These are phyloP conservation scores for Dryoscopus gambensis DNA, from an alignment of 2,113 vertebrate species.

Conservation along the genomic window DNA sequence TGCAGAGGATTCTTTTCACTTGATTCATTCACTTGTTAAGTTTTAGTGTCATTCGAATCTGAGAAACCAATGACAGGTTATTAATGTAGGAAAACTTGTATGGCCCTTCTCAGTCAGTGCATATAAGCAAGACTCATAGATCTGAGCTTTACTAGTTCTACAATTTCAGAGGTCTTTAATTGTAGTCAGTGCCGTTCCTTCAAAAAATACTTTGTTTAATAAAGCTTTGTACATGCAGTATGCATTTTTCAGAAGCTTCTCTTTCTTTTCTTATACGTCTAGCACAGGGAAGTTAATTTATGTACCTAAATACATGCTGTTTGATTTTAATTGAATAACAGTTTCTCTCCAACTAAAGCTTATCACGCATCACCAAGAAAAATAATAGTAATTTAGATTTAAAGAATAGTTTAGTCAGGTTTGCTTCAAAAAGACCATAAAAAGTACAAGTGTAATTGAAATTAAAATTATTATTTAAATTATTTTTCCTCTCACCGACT, in stretches of 20 bases:
- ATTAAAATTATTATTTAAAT: background rate
- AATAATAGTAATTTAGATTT: background rate
- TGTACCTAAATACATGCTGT: background rate
- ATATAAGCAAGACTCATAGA: background rate
- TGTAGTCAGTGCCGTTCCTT: background rate
- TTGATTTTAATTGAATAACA: conserved; percentile 3
- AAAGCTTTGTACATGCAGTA: background rate
- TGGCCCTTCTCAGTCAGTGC: background rate
- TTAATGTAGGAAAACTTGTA: background rate
- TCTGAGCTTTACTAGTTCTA: background rate
- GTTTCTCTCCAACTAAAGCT: background rate
- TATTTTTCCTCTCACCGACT: background rate
- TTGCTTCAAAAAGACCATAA: background rate
- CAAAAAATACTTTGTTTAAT: background rate
- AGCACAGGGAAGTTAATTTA: background rate
- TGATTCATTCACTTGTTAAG: rapidly evolving
- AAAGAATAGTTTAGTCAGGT: background rate
- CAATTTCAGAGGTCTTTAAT: background rate
- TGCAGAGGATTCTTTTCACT: background rate
- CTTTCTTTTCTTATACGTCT: background rate
- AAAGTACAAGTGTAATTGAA: background rate
- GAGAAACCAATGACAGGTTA: background rate
- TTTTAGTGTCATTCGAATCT: background rate
- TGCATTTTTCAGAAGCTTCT: background rate
- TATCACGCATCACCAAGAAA: background rate